Evolutionary conservation across 2,888 invertebrate genomes (phyloP), one percentile per base, ranked within the genome.

Genomic region (Dicyrtomina minuta): DNA sequence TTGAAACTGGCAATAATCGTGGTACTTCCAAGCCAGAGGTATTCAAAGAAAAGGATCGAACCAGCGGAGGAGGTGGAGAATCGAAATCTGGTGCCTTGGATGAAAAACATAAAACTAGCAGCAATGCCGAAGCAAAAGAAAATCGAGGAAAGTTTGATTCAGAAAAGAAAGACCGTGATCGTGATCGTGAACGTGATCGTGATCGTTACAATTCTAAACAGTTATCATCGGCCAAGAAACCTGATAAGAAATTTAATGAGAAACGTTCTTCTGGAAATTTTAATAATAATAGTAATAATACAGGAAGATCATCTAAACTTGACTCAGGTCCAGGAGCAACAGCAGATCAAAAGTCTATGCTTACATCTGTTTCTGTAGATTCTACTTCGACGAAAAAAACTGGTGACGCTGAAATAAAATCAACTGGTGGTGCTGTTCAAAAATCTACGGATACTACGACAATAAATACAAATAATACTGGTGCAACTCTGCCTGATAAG

Each of bases 61-160:
- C 22, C 55, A 12, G 55, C 6, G 33, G 33, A 33, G 33, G 33
- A 33, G 55, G 27, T 6, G 55, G 26, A 55, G 55, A 26, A 22
- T 15, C 15, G 27, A 55, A 55, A 55, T 24, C 6, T 33, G 15
- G 5, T 15, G n/a, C 61, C 24, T 1, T 24, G 1, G 41, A 24
- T 17, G 44, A 61, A 24, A 55, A 55, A 55, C 15, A 55, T 24
- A 3, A 8, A 33, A 33, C 4, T 33, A 33, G 3, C 8, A 33
- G 8, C 8, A 33, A 33, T 33, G 8, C 26, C 4, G 55, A 24
- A 24, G 55, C 15, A 20, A 26, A 24, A 24, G 55, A 2, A 20
- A n/a, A 13, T 33, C 33, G 33, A 41, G 61, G 41, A 70, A 58
- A 84, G 83, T 71, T 81, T 82, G 5, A 82, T 81, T 70, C 81